Evolutionary conservation across 2,888 invertebrate genomes (phyloP).

Genomic region (Calameuta filiformis): DNA sequence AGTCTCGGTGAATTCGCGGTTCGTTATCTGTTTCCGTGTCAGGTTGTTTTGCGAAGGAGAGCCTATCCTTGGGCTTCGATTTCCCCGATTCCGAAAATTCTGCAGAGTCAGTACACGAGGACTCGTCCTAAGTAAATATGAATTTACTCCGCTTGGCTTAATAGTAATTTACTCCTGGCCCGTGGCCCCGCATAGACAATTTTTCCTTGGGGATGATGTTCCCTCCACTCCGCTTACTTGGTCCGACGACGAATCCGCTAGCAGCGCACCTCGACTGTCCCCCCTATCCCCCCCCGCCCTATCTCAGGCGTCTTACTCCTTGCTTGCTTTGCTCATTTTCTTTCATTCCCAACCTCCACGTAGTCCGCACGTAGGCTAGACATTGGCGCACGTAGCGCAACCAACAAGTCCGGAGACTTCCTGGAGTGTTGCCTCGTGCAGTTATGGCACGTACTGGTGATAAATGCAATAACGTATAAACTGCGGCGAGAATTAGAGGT

Average conservation of each 20-base stretch:
- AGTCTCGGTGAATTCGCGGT: neutral
- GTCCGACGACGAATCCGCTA: neutral
- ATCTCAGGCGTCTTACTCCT: neutral
- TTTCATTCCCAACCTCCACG: neutral
- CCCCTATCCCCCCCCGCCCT: no score
- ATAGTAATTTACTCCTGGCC: neutral
- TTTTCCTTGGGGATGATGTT: neutral
- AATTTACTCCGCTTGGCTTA: neutral
- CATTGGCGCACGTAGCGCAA: neutral
- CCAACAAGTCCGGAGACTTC: neutral
- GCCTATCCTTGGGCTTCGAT: neutral
- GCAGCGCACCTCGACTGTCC: neutral
- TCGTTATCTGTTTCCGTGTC: neutral
- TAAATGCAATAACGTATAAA: constrained; percentile 64
- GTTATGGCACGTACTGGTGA: constrained; percentile 56
- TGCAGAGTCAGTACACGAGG: neutral
- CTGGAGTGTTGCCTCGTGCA: neutral
- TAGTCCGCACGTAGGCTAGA: neutral
- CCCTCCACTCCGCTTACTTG: neutral
- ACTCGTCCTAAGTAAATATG: neutral
- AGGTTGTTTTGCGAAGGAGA: neutral
- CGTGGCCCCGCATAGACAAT: neutral
- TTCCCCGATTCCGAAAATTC: neutral
- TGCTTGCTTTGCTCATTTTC: neutral
- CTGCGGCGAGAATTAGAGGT: constrained; percentile 60